A percentile compares a stretch with the other conserved stretches of the same genome.
phyloP scores from a whole-genome alignment of 2,888 invertebrate species.

The Parelbella ahira region DNA sequence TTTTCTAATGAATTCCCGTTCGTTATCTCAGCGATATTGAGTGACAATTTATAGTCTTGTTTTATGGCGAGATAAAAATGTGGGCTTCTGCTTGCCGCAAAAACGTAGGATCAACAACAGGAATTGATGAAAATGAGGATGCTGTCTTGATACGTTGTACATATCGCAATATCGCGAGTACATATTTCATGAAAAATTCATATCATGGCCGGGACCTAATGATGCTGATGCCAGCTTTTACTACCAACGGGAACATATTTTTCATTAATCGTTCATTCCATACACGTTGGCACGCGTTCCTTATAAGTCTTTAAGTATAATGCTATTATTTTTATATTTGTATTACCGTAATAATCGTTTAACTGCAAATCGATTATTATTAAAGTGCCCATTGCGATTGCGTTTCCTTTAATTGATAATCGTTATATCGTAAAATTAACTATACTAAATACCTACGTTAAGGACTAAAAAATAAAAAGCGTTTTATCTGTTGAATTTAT shows the following conservation, averaged over 20 bases:
- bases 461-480: no score
- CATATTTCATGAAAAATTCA: constrained; percentile 79
- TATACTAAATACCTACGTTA: no score
- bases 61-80: constrained; percentile 54
- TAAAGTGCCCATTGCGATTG: no score
- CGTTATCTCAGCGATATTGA: constrained; percentile 41
- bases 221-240: constrained; percentile 72
- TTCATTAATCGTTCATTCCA: constrained; percentile 67
- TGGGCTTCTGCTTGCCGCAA: constrained; percentile 46
- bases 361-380: no score
- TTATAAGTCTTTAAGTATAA: constrained; percentile 25
- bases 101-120: constrained; percentile 51
- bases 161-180: constrained; percentile 49
- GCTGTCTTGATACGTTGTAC: constrained; percentile 46
- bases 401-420: no score
- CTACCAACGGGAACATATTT: constrained; percentile 65
- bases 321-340: no score
- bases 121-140: constrained; percentile 56
- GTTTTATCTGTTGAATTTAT: no score
- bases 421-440: no score
- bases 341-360: no score
- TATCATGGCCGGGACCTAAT: constrained; percentile 66
- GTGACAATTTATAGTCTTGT: constrained; percentile 51
- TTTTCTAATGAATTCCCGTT: constrained; percentile 47
- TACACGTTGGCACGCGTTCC: constrained; percentile 46